Conservation (phyloP, 2,113 vertebrate genomes). For the Hyaena hyaena region DNA sequence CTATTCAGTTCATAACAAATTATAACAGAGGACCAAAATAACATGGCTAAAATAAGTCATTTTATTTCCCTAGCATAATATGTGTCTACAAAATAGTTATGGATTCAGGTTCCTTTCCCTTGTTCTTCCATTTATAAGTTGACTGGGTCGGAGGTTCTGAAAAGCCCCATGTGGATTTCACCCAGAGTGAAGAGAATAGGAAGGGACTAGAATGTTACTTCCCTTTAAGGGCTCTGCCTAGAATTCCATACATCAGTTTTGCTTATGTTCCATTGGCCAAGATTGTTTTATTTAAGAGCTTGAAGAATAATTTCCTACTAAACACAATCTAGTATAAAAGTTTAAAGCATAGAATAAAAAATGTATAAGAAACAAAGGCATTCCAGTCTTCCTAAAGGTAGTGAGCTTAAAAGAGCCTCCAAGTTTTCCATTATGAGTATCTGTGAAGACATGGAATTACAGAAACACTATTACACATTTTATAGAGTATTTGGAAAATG, state of each 20-base stretch:
- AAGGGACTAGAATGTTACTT: background rate
- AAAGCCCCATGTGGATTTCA: background rate
- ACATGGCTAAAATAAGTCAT: background rate
- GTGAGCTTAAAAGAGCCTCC: background rate
- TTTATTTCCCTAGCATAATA: background rate
- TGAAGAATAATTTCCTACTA: background rate
- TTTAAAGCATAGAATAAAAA: constrained; percentile 1
- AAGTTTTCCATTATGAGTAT: background rate
- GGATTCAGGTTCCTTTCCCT: background rate
- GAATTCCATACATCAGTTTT: background rate
- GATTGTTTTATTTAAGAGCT: background rate
- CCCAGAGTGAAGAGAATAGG: background rate
- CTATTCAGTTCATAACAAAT: background rate
- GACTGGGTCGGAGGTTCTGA: background rate
- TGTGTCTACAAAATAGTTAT: background rate
- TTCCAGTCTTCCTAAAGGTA: background rate
- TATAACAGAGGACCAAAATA: background rate
- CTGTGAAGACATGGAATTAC: background rate
- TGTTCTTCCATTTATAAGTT: background rate
- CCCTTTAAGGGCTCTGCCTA: background rate
- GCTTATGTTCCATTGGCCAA: background rate
- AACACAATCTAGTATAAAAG: background rate
- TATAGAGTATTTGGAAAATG: background rate
- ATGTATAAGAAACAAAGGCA: background rate
- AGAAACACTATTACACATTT: background rate